A percentile compares a stretch with the other conserved stretches of the same genome.
phyloP scores from a whole-genome alignment of 2,797 vertebrate genomes.

The Megaceryle alcyon region DNA sequence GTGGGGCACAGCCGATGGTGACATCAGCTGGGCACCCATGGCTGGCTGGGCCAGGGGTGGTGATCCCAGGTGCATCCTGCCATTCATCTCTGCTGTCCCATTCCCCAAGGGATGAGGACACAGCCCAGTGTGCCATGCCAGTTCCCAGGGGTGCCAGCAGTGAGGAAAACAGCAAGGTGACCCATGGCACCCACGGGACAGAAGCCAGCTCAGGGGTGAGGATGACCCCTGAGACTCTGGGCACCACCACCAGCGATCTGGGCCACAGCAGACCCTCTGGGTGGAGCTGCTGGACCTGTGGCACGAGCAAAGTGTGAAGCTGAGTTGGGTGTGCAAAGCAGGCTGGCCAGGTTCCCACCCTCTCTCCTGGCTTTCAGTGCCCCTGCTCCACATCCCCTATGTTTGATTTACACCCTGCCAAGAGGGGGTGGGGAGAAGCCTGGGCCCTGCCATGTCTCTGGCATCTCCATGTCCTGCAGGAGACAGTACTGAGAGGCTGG shows the following conservation, averaged over 20 bases:
- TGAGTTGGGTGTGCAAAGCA: background rate
- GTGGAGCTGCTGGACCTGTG: rapidly evolving
- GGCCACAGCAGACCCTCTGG: background rate
- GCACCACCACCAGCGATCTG: rapidly evolving
- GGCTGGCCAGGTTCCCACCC: background rate
- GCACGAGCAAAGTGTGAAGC: constrained; percentile 34
- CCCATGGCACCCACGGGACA: background rate
- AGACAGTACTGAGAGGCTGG: background rate
- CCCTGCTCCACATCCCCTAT: background rate
- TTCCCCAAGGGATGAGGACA: rapidly evolving
- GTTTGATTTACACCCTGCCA: constrained; percentile 53
- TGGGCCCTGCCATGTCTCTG: background rate
- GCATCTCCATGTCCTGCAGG: rapidly evolving
- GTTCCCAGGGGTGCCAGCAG: background rate
- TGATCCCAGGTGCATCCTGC: background rate
- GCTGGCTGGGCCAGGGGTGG: background rate
- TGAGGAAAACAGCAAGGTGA: background rate
- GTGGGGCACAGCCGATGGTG: background rate
- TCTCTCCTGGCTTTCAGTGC: background rate
- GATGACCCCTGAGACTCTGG: too few relatives aligned
- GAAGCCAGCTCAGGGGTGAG: too few relatives aligned
- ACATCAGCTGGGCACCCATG: rapidly evolving
- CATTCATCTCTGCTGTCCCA: background rate
- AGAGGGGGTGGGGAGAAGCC: background rate
- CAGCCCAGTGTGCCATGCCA: background rate